A percentile compares a stretch with the other conserved stretches of the same genome.
Evolutionary conservation across 2,888 invertebrate genomes (phyloP).

Genomic region (Cantharis flavilabris): DNA sequence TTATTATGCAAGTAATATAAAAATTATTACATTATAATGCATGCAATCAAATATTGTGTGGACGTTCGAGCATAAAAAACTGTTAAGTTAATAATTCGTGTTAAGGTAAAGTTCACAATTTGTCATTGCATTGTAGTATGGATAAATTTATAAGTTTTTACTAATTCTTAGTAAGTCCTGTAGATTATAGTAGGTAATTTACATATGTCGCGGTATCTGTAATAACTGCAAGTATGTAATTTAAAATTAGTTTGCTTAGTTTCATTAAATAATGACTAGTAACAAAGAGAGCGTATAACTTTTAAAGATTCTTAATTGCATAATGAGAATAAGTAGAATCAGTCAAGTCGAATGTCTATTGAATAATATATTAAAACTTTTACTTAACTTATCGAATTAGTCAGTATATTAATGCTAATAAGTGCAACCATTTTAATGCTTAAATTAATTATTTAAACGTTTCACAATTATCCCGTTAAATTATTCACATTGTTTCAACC

Average conservation of each 20-base stretch:
- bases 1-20: neutral
- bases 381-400: neutral
- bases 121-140: neutral
- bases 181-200: neutral
- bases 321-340: slow-evolving; percentile 27
- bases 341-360: neutral
- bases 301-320: slow-evolving; percentile 37
- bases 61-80: slow-evolving; percentile 21
- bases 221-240: slow-evolving; percentile 33
- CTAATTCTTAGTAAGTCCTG: neutral
- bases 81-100: slow-evolving; percentile 24
- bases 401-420: neutral
- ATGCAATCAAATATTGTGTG: slow-evolving; percentile 17
- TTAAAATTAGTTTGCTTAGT: slow-evolving; percentile 38
- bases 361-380: neutral
- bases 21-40: slow-evolving; percentile 20
- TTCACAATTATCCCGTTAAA: neutral
- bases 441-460: neutral
- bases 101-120: neutral
- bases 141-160: neutral
- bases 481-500: neutral
- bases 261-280: slow-evolving; percentile 43
- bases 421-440: neutral
- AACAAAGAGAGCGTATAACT: slow-evolving; percentile 45
- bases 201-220: neutral